Conservation (phyloP, 2,797 vertebrate species). For the Pyrrhura leucotis region DNA sequence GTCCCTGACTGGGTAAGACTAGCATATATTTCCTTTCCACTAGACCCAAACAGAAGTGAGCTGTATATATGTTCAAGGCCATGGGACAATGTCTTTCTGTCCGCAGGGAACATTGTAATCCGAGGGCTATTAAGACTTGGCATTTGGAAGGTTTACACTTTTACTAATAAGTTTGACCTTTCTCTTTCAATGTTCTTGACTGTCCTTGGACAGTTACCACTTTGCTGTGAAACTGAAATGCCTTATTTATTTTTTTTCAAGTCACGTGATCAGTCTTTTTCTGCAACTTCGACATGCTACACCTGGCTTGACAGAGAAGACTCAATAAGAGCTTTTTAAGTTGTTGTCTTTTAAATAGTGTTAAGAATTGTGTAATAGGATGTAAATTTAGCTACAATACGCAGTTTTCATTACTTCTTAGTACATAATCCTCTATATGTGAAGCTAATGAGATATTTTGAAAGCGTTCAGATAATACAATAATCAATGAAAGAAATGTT, state of each 20-base stretch:
- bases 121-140: not conserved
- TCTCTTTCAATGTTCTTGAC: constrained; percentile 14
- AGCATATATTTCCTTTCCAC: not conserved
- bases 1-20: not conserved
- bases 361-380: not conserved
- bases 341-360: not conserved
- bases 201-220: constrained; percentile 2
- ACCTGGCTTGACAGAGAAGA: not conserved
- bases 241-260: not conserved
- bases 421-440: not conserved
- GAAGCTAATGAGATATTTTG: not conserved
- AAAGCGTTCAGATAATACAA: not conserved
- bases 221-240: not conserved
- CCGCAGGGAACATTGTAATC: constrained; percentile 24
- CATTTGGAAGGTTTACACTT: constrained; percentile 1
- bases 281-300: not conserved
- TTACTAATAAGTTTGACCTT: constrained; percentile 47
- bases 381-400: not conserved
- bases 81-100: not conserved
- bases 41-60: not conserved
- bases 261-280: not conserved
- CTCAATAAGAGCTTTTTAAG: not conserved
- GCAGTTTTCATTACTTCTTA: not conserved
- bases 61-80: not conserved
- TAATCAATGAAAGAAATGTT: not conserved